phyloP scores from a whole-genome alignment of 2,797 vertebrate genomes.

The Micropoecilia bifurca region DNA sequence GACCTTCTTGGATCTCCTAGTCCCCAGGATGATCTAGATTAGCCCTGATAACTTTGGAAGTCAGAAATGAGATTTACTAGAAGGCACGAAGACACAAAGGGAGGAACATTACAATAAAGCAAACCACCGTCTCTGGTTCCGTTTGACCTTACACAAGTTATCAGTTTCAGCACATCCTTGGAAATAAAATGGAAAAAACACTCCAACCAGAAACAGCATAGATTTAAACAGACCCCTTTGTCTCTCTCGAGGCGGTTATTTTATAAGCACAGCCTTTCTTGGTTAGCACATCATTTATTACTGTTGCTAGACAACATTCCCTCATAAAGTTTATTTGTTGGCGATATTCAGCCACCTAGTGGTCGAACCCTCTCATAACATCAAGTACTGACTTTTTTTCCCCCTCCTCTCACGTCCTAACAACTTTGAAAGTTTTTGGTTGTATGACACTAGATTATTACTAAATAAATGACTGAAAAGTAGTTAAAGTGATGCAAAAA shows the following conservation, averaged over 20 bases:
- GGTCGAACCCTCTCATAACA: slow-evolving; percentile 68
- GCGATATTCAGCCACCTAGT: slow-evolving; percentile 74
- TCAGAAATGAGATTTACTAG: slow-evolving; percentile 70
- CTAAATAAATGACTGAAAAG: slow-evolving; percentile 54
- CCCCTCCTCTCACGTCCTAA: background rate
- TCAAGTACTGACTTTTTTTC: slow-evolving; percentile 66
- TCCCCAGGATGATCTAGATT: slow-evolving; percentile 50
- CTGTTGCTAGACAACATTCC: slow-evolving; percentile 46
- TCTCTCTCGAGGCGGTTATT: slow-evolving; percentile 19
- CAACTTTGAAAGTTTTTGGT: slow-evolving; percentile 60
- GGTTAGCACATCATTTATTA: slow-evolving; percentile 51
- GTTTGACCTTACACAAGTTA: slow-evolving; percentile 66
- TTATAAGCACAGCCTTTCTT: slow-evolving; percentile 52
- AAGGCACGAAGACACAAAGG: slow-evolving; percentile 69
- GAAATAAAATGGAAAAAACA: slow-evolving; percentile 29
- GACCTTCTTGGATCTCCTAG: slow-evolving; percentile 41
- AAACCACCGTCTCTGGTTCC: slow-evolving; percentile 60
- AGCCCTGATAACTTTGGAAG: slow-evolving; percentile 70
- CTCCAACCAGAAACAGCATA: slow-evolving; percentile 22
- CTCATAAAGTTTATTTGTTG: slow-evolving; percentile 53
- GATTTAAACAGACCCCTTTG: slow-evolving; percentile 13
- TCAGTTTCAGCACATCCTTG: slow-evolving; percentile 68
- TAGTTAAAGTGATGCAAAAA: slow-evolving; percentile 62
- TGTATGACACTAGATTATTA: slow-evolving; percentile 60
- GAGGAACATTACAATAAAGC: slow-evolving; percentile 64